Percentiles rank a stretch among this genome's conserved stretches.
phyloP scores from a whole-genome alignment of 2,888 invertebrate genomes.

The Metallyticus violacea region DNA sequence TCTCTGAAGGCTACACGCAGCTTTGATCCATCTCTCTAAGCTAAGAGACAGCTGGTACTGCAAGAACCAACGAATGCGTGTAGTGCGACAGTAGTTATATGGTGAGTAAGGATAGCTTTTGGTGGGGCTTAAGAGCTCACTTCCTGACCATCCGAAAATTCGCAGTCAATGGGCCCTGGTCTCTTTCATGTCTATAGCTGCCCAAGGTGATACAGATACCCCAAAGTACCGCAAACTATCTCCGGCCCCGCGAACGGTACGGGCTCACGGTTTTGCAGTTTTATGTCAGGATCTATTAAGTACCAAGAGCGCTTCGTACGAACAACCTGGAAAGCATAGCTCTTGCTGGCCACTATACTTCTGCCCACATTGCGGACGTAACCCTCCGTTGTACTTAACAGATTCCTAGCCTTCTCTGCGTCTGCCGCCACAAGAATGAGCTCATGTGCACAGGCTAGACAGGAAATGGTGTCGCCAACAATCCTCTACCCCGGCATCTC shows the following conservation, averaged over 20 bases:
- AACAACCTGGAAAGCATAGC: not conserved
- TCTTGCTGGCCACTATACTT: slow-evolving; percentile 12
- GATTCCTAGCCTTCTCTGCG: not conserved
- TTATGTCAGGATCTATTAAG: slow-evolving; percentile 38
- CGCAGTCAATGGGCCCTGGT: not conserved
- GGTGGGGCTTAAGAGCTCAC: not conserved
- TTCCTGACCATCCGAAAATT: not conserved
- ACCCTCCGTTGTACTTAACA: not conserved
- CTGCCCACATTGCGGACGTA: slow-evolving; percentile 12
- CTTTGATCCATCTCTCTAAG: slow-evolving; percentile 1
- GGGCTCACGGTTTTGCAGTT: slow-evolving; percentile 2
- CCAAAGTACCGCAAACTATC: not conserved
- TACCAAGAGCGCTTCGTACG: slow-evolving; percentile 38
- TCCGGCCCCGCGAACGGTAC: slow-evolving; percentile 3
- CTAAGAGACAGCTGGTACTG: not conserved
- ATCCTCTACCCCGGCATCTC: not conserved
- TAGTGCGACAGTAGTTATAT: slow-evolving; percentile 11
- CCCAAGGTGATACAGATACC: slow-evolving; percentile 10
- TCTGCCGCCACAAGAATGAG: slow-evolving; percentile 24
- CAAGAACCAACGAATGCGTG: slow-evolving; percentile 3
- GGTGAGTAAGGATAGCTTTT: slow-evolving; percentile 4
- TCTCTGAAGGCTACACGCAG: slow-evolving; percentile 1
- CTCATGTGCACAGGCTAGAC: slow-evolving; percentile 32
- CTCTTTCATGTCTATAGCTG: not conserved
- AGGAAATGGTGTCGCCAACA: not conserved